A percentile compares a stretch with the other conserved stretches of the same genome.
Evolutionary conservation across 2,888 invertebrate species (phyloP).

Genomic region (Diplolepis rosae): DNA sequence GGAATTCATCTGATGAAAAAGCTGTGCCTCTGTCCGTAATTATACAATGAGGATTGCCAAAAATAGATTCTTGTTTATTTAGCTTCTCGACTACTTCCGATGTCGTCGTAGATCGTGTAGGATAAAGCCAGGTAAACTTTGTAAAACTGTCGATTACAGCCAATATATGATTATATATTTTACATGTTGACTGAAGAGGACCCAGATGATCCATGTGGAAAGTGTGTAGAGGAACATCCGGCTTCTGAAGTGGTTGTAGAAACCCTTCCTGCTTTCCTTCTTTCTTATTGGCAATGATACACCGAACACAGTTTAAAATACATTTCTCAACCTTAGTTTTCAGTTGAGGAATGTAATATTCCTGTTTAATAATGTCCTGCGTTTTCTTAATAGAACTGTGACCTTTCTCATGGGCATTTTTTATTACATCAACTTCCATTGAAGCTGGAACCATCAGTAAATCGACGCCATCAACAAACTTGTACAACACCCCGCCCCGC

Average conservation of each 20-base stretch:
- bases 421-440: no score
- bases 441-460: conserved; percentile 19
- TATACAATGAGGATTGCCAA: conserved; percentile 34
- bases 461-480: conserved; percentile 23
- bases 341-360: conserved; percentile 38
- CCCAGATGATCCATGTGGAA: conserved; percentile 28
- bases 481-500: conserved; percentile 31
- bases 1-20: no score
- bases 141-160: conserved; percentile 15
- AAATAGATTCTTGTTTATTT: conserved; percentile 29
- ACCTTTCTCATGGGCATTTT: no score
- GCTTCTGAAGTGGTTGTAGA: conserved; percentile 33
- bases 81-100: conserved; percentile 35
- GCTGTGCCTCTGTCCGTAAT: no score
- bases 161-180: conserved; percentile 29
- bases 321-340: conserved; percentile 31
- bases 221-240: conserved; percentile 21
- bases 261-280: no score
- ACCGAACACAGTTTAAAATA: conserved; percentile 33
- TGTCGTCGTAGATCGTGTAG: conserved; percentile 2
- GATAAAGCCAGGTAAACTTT: conserved; percentile 31
- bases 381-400: no score
- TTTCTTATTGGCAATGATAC: conserved; percentile 33
- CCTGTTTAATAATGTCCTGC: conserved; percentile 6
- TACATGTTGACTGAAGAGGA: not conserved